Percentiles rank a stretch among this genome's conserved stretches.
phyloP scores from a whole-genome alignment of 1,140 invertebrate genomes.

The Heliconius nattereri region DNA sequence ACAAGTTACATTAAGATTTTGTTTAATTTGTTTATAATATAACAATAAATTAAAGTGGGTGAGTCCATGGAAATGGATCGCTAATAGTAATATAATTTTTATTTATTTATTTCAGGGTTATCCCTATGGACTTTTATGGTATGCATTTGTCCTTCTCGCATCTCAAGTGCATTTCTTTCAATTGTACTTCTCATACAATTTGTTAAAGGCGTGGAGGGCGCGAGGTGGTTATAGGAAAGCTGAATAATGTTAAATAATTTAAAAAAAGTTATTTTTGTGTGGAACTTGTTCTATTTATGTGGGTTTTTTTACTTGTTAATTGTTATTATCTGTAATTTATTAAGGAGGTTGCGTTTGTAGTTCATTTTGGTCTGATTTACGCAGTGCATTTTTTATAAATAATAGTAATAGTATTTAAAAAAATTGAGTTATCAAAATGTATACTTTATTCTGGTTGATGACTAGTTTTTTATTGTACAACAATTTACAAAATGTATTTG shows the following conservation, averaged over 20 bases:
- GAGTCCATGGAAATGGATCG: too few relatives aligned
- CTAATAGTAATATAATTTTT: neutral
- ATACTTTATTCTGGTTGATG: neutral
- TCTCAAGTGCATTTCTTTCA: conserved; percentile 96
- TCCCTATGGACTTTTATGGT: conserved; percentile 96
- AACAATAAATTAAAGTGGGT: too few relatives aligned
- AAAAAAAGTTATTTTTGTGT: conserved; percentile 21
- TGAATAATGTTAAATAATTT: conserved; percentile 20
- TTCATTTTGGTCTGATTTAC: neutral
- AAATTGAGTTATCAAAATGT: too few relatives aligned
- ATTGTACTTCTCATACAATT: conserved; percentile 92
- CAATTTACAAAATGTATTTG: too few relatives aligned
- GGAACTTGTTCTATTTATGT: conserved; percentile 6
- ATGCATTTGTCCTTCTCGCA: conserved; percentile 93
- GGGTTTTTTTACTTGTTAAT: conserved; percentile 18
- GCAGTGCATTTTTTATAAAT: too few relatives aligned
- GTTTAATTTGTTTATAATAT: too few relatives aligned
- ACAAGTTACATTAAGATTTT: too few relatives aligned
- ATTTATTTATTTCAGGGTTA: conserved; percentile 86
- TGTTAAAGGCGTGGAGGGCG: conserved; percentile 93
- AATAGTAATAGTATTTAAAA: too few relatives aligned
- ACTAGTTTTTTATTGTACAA: too few relatives aligned
- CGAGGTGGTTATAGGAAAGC: conserved; percentile 82
- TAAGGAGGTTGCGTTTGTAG: neutral
- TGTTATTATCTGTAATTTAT: neutral